Evolutionary conservation across 2,113 vertebrate genomes (phyloP), one percentile per base, ranked within the genome.

Genomic region (Ammodytes dubius): DNA sequence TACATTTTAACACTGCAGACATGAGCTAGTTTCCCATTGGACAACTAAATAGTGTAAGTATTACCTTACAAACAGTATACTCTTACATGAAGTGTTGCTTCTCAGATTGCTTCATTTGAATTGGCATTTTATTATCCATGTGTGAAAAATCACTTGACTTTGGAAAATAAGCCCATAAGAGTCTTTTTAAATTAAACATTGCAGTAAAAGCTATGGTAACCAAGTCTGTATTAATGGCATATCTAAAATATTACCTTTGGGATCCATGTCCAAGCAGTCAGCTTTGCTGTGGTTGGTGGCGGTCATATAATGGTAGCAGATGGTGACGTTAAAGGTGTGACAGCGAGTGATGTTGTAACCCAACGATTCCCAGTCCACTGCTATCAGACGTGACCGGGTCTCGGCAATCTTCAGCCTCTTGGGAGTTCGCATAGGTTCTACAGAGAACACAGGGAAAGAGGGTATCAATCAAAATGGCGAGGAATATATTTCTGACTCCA

Each of bases 331-430:
- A 83, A 99, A 99, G 53, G 98, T 99, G 87, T 99, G 98, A 91
- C 98, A 99, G 40, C 98, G 98, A 17, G 98, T 99, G 82, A 99
- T 98, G 91, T 99, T 99, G 94, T 99, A 99, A 56, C 98, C 98
- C 89, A 99, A 77, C 5, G 98, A 99, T 81, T 99, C 98, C 98
- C 98, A 99, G 89, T 99, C 98, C 89, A 99, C 98, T 0, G 98
- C 97, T 0, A 99, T 99, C 86, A 95, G 95, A 67, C 98, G 96
- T 13, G 98, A 96, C 75, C 96, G 95, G 67, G 98, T 99, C 91
- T 99, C 97, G 0, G 98, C 97, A 46, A 99, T 99, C 95, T 99
- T 99, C 72, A 99, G 81, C 0, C 96, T 97, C 94, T 97, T 99
- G 0, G 98, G 98, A n/a, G 98, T 99, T 77, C 98, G 93, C 98